A percentile compares a stretch with the other conserved stretches of the same genome.
Conservation (phyloP, 2,113 vertebrate genomes). For the Halichoerus grypus region DNA sequence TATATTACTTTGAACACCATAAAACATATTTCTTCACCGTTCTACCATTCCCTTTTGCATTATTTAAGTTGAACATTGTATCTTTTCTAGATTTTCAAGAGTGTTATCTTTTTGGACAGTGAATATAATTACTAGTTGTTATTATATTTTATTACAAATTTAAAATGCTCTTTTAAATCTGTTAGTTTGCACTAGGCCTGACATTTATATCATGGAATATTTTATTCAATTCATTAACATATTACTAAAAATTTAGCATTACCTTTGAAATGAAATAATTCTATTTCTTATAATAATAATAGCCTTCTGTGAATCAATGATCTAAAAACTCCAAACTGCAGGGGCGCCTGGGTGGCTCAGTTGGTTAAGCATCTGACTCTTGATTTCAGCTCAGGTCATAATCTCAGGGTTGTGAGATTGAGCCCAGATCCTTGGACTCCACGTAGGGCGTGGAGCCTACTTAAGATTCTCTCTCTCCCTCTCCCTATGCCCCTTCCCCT, state of each 20-base stretch:
- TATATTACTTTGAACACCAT: conserved; percentile 12
- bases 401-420: background rate
- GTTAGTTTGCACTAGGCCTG: conserved; percentile 40
- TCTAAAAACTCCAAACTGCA: conserved; percentile 56
- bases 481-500: background rate
- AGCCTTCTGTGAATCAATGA: background rate
- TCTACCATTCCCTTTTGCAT: conserved; percentile 1
- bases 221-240: conserved; percentile 66
- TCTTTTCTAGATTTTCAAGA: conserved; percentile 57
- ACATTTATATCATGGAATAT: conserved; percentile 52
- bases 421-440: background rate
- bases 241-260: conserved; percentile 40
- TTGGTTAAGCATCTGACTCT: background rate
- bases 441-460: background rate
- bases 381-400: background rate
- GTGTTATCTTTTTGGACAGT: conserved; percentile 42
- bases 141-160: conserved; percentile 65
- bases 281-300: conserved; percentile 49
- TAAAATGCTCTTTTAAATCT: conserved; percentile 53
- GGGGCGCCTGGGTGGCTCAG: background rate
- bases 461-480: background rate
- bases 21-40: conserved; percentile 29
- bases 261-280: conserved; percentile 59
- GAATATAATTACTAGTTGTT: conserved; percentile 49
- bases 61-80: conserved; percentile 38